These are phyloP conservation scores for Parazoanthus atlanticus DNA, from an alignment of 92 coral and sea anemone genomes.

Conservation along the genomic window DNA sequence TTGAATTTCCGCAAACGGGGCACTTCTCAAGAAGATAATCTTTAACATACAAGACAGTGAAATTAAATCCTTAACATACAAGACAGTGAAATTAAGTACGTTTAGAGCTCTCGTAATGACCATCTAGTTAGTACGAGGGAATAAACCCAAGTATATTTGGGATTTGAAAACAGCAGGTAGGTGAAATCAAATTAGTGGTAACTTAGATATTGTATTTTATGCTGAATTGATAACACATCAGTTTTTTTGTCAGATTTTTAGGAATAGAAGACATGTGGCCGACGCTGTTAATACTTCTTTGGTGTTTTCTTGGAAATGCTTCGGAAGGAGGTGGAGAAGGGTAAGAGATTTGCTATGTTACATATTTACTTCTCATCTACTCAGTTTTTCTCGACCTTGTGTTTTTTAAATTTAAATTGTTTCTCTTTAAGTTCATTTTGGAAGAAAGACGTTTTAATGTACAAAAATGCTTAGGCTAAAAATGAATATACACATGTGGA, in stretches of 20 bases:
- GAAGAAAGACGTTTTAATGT: background rate
- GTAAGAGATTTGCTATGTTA: background rate
- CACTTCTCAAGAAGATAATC: too few relatives aligned
- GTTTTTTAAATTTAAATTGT: background rate
- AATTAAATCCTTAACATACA: too few relatives aligned
- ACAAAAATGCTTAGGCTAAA: background rate
- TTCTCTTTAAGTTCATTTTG: background rate
- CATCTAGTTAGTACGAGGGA: too few relatives aligned
- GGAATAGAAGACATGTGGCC: slow-evolving; percentile 8
- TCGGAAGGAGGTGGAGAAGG: slow-evolving; percentile 17
- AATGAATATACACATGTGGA: background rate
- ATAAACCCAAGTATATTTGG: too few relatives aligned
- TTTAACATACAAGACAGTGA: too few relatives aligned
- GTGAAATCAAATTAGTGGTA: too few relatives aligned
- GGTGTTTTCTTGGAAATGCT: slow-evolving; percentile 18
- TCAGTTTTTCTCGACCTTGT: background rate
- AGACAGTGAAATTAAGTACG: too few relatives aligned
- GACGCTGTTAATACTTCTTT: background rate
- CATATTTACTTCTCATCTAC: background rate
- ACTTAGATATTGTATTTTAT: too few relatives aligned
- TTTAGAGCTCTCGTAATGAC: too few relatives aligned
- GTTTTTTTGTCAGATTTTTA: background rate
- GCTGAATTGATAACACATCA: background rate
- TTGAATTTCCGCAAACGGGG: too few relatives aligned
- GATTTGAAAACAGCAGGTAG: too few relatives aligned